Conservation (phyloP, 2,797 vertebrate genomes). For the Todus mexicanus region DNA sequence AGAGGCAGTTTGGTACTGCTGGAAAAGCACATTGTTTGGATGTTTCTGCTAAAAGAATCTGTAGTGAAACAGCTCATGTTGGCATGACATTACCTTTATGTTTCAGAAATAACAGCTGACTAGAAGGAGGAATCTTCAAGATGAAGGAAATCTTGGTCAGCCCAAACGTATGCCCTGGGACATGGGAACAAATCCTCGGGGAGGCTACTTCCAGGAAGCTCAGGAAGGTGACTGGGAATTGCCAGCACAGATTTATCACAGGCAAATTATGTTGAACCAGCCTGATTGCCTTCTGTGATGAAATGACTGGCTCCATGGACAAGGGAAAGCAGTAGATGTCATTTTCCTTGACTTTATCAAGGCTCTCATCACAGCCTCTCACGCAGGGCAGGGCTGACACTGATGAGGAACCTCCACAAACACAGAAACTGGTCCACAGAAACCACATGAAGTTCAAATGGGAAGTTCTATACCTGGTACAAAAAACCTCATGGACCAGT, state of each 20-base stretch:
- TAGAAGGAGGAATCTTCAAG: neutral
- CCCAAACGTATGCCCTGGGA: neutral
- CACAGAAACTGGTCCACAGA: neutral
- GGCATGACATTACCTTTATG: neutral
- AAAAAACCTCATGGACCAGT: neutral
- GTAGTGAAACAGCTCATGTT: neutral
- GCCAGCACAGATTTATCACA: neutral
- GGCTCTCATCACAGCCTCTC: neutral
- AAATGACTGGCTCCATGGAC: neutral
- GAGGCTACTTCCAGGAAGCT: neutral
- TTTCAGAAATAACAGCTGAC: conserved; percentile 15
- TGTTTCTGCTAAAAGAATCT: neutral
- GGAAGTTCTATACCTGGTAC: neutral
- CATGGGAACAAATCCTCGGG: neutral
- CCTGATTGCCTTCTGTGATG: neutral
- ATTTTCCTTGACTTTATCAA: neutral
- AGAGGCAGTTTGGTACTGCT: neutral
- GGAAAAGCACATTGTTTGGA: conserved; percentile 11
- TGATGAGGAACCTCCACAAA: neutral
- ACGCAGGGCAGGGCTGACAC: neutral
- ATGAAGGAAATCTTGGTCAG: neutral
- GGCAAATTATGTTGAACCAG: neutral
- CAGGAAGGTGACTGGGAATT: neutral
- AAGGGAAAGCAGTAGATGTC: neutral
- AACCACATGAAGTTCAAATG: neutral